Base-by-base conservation (phyloP, 2,113 vertebrate genomes). In the Terrapene triunguis region DNA sequence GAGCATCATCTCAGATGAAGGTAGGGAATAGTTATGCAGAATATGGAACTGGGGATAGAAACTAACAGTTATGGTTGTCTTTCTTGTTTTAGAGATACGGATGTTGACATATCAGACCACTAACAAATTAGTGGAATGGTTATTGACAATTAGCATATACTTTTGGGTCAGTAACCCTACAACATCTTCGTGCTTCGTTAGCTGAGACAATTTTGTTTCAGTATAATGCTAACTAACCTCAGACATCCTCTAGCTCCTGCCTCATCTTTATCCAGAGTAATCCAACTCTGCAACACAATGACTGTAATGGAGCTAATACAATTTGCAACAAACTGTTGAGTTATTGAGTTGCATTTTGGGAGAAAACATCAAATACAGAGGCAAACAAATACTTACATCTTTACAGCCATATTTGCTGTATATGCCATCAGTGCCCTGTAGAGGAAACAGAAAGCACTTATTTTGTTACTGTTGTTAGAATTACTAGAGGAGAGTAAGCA, bases 361-460 rank as follows among this genome's bases (percentile, higher is more conserved):
- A 32, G 55, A 8, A 65, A 35, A 5, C 3, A 32, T 35, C 50
- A 83, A 89, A 59, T 78, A 57, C 1, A 69, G 48, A 69, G 29
- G 44, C 47, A 92, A 80, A 62, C 78, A 16, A 89, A 1, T 38
- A 55, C 97, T 98, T 97, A 98, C 97, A 69, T 96, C 95, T 82
- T 2, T 11, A 44, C 97, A 98, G 69, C 93, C 96, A 0, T 96
- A 50, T 84, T 74, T 89, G 72, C 90, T 19, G 5, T 98, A 98
- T 19, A 29, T 4, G 65, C 24, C 55, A 74, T 91, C 69, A 94
- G 96, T 93, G 72, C 97, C 97, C 97, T 98, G 69, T 51, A 74
- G 27, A 32, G 51, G n/a, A 80, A 93, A 88, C 74, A 91, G 0
- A 92, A 94, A 74, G 1, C 14, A 92, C 79, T 90, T 94, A 95